Evolutionary conservation across 2,113 vertebrate genomes (phyloP).

Genomic region (Leucopsar rothschildi): DNA sequence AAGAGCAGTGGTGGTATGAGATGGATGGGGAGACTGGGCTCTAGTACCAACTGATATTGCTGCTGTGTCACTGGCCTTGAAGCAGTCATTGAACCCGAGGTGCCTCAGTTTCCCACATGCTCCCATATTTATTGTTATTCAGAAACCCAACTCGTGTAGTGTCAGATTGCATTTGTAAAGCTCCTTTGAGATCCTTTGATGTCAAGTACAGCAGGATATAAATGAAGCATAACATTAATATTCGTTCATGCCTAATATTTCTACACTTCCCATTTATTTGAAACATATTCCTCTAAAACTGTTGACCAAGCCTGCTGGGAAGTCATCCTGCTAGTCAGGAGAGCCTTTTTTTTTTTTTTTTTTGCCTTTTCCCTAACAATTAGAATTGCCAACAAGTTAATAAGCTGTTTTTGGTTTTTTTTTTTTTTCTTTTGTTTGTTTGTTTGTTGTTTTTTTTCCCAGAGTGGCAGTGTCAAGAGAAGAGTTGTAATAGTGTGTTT

Average conservation of each 20-base stretch:
- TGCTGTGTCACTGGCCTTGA: neutral
- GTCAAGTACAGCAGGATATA: constrained; percentile 11
- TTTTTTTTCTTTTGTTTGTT: too few species aligned
- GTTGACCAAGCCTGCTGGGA: neutral
- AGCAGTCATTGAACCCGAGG: neutral
- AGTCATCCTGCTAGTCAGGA: neutral
- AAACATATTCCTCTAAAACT: neutral
- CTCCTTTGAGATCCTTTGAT: constrained; percentile 41
- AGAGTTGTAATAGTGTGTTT: neutral
- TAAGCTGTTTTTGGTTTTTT: neutral
- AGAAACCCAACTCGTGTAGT: neutral
- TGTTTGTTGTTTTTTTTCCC: neutral
- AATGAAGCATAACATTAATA: constrained; percentile 14
- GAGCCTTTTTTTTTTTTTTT: neutral
- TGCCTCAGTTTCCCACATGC: neutral
- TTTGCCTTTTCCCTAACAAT: neutral
- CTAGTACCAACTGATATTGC: neutral
- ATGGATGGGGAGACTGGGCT: neutral
- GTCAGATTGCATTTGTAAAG: constrained; percentile 11
- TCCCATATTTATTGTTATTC: neutral
- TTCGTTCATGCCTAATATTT: constrained; percentile 33
- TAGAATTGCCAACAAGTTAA: constrained; percentile 18
- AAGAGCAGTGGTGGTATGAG: rapidly evolving
- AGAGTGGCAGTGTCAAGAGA: neutral
- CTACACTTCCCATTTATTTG: neutral